Base-by-base conservation (phyloP, 2,113 vertebrate genomes). In the Azemiops feae region DNA sequence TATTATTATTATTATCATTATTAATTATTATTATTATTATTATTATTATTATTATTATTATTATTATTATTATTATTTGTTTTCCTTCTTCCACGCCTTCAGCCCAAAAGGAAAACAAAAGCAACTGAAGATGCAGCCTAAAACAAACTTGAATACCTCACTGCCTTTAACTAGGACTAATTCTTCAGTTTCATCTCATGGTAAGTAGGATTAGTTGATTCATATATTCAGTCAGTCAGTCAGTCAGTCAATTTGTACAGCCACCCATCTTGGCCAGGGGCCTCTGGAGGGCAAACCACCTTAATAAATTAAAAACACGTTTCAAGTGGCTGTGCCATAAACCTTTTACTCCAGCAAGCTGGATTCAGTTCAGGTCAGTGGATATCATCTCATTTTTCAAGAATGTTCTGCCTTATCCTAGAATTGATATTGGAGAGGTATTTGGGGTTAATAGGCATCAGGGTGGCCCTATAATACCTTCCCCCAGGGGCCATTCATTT, bases 61-160 rank as follows among this genome's bases (percentile, higher is more conserved):
- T 47, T 4, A 47, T 47, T 0, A 47, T 47, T 0, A 47, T 47
- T 47, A 47, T 47, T 47, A 47, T 47, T 47, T 47, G 45, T 47
- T 47, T 47, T 47, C 1, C 45, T 47, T 7, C 45, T 47, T 47
- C 45, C 45, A 47, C 6, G 5, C 45, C 45, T 97, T 43, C 93
- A 99, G 99, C 94, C 98, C 98, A 25, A 99, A 98, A 98, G 98
- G 98, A 94, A 99, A 99, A 96, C 98, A 98, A 96, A 99, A 98
- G 96, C 98, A 98, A 97, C 97, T 97, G 95, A 99, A 98, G 97
- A 97, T 97, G 91, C 97, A 97, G 92, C 98, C 98, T 93, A 99
- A 98, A 97, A 97, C 96, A 92, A 97, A 97, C 95, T 96, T 97
- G 96, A 98, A 98, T 98, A 98, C 98, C 97, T 97, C 98, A 97